Conservation (phyloP, 2,888 invertebrate species). For the Xanthorhoe designata region DNA sequence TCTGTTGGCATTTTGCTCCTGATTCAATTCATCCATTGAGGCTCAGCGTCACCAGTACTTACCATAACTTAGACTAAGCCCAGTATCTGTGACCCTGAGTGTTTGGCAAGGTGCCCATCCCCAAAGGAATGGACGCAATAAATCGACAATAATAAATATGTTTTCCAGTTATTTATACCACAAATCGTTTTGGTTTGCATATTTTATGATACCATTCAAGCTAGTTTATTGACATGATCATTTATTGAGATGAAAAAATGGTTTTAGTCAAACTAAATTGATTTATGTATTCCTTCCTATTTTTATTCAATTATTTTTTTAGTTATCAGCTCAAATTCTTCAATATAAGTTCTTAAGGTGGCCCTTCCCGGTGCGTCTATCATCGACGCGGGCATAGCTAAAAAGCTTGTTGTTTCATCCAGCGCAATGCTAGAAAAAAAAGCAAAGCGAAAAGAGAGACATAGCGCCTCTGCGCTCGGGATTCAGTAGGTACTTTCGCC, state of each 20-base stretch:
- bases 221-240: conserved; percentile 22
- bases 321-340: background rate
- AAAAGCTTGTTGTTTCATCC: no score
- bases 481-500: no score
- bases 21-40: conserved; percentile 35
- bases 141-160: conserved; percentile 42
- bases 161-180: conserved; percentile 40
- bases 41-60: conserved; percentile 30
- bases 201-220: conserved; percentile 21
- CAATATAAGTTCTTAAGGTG: background rate
- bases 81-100: conserved; percentile 41
- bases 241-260: background rate
- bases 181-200: conserved; percentile 32
- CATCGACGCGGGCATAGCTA: no score
- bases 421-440: no score
- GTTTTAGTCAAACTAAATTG: background rate
- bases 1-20: conserved; percentile 7
- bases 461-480: no score
- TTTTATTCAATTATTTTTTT: background rate
- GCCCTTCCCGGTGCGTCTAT: no score
- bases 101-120: conserved; percentile 38
- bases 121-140: conserved; percentile 40
- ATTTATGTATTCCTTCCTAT: background rate
- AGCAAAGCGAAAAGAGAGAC: no score
- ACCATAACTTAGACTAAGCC: conserved; percentile 45